Percentiles rank a stretch among this genome's conserved stretches.
Evolutionary conservation across 1,140 invertebrate species (phyloP).

Genomic region (Hycleus cichorii): DNA sequence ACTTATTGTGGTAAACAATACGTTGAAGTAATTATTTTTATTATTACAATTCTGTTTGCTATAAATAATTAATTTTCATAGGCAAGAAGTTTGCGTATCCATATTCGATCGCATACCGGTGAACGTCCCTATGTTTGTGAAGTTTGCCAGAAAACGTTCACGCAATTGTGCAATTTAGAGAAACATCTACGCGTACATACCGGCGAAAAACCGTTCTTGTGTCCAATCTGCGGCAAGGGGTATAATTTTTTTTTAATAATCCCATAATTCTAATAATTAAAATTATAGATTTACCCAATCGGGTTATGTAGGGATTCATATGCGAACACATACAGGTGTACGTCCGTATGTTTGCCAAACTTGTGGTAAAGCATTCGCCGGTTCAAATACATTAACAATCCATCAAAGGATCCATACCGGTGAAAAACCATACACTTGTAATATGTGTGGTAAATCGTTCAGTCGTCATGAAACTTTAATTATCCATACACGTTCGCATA

Average conservation of each 20-base stretch:
- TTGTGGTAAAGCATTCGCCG: slow-evolving; percentile 44
- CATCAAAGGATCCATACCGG: slow-evolving; percentile 58
- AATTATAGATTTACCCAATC: slow-evolving; percentile 40
- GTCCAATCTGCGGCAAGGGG: slow-evolving; percentile 51
- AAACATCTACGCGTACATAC: slow-evolving; percentile 45
- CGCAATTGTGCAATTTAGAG: slow-evolving; percentile 47
- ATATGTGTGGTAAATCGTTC: slow-evolving; percentile 52
- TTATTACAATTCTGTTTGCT: slow-evolving; percentile 4
- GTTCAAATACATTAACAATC: slow-evolving; percentile 41
- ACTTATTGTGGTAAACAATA: slow-evolving; percentile 42
- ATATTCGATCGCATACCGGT: slow-evolving; percentile 39
- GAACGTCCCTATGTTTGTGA: slow-evolving; percentile 59
- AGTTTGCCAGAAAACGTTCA: slow-evolving; percentile 65
- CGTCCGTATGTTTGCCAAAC: slow-evolving; percentile 42
- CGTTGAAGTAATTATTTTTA: slow-evolving; percentile 34
- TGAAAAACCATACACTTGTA: slow-evolving; percentile 53
- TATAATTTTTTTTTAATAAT: slow-evolving; percentile 13
- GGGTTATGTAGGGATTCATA: slow-evolving; percentile 44
- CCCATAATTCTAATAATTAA: neutral
- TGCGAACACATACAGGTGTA: slow-evolving; percentile 46
- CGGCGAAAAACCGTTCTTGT: slow-evolving; percentile 44
- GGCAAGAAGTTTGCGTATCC: slow-evolving; percentile 39
- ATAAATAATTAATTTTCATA: slow-evolving; percentile 14
- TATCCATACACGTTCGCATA: slow-evolving; percentile 42
- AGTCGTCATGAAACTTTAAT: slow-evolving; percentile 40